Evolutionary conservation across 2,888 invertebrate species (phyloP).

Genomic region (Agonopterix arenella): DNA sequence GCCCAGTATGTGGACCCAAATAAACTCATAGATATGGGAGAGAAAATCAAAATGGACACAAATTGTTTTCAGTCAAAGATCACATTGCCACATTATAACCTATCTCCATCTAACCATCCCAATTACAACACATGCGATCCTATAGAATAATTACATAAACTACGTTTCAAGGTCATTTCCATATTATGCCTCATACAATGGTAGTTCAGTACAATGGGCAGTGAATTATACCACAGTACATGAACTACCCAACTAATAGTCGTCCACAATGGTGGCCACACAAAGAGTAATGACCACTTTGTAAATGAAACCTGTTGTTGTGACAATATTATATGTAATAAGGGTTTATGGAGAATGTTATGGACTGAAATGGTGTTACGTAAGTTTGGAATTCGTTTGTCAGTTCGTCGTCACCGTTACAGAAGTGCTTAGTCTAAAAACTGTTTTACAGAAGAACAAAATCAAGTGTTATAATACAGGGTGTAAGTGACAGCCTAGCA

Average conservation of each 20-base stretch:
- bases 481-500: too few relatives aligned
- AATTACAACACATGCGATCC: not conserved
- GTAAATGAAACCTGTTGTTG: slow-evolving; percentile 9
- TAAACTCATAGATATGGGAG: too few relatives aligned
- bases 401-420: too few relatives aligned
- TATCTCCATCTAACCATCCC: not conserved
- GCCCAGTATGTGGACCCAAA: too few relatives aligned
- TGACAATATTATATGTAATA: slow-evolving; percentile 2
- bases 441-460: too few relatives aligned
- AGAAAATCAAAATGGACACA: too few relatives aligned
- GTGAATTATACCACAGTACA: not conserved
- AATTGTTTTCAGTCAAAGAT: too few relatives aligned
- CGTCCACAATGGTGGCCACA: slow-evolving; percentile 1
- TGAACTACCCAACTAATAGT: slow-evolving; percentile 7
- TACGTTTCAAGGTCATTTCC: slow-evolving; percentile 1
- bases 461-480: too few relatives aligned
- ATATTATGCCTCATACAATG: not conserved
- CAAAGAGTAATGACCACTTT: slow-evolving; percentile 7
- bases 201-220: not conserved
- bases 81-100: too few relatives aligned
- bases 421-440: too few relatives aligned
- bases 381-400: too few relatives aligned
- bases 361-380: too few relatives aligned
- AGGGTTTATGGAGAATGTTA: not conserved
- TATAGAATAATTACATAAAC: slow-evolving; percentile 2